Evolutionary conservation across 1,140 invertebrate species (phyloP), one percentile per base, ranked within the genome.

Genomic region (Drosophila aff.): DNA sequence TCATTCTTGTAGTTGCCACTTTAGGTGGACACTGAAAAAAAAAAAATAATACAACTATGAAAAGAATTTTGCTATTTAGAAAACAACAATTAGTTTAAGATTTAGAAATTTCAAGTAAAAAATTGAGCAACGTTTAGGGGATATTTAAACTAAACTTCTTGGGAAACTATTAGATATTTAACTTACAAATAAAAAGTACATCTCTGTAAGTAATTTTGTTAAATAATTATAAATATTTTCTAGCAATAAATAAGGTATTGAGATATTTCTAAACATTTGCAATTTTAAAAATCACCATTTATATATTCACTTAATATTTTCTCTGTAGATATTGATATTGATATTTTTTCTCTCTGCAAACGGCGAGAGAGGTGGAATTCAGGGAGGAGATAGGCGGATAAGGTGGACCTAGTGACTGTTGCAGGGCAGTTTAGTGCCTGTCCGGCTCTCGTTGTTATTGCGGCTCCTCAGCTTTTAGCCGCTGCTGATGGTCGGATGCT

Each of bases 401-500:
- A 57, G 61, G 66, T 63, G 72, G 66, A 68, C 53, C 23, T 60
- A 52, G 50, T 60, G 38, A 58, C 68, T 58, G 21, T 59, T 72
- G 38, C 38, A 28, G 44, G 41, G 59, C 81, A 81, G 82, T 78
- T 87, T 86, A 79, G 79, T 63, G 76, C 50, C 59, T 72, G 73
- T 65, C 61, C 41, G 47, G 60, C 50, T 50, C 50, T 77, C 57
- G 57, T 73, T 57, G 69, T 68, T 69, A 38, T 64, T 61, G 77
- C 44, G 57, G 49, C 44, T 15, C 31, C 36, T 55, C 41, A 41
- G 79, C 47, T 43, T 55, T 65, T 73, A 46, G 69, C 72, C 57
- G 63, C 62, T 81, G 77, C 62, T 75, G 82, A 60, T 85, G 82
- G 79, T 83, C 78, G 78, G 67, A 73, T 73, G 67, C 75, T 80